Percentiles rank a stretch among this genome's conserved stretches.
phyloP scores from a whole-genome alignment of 1,140 invertebrate genomes.

The Psilanteris sp. region DNA sequence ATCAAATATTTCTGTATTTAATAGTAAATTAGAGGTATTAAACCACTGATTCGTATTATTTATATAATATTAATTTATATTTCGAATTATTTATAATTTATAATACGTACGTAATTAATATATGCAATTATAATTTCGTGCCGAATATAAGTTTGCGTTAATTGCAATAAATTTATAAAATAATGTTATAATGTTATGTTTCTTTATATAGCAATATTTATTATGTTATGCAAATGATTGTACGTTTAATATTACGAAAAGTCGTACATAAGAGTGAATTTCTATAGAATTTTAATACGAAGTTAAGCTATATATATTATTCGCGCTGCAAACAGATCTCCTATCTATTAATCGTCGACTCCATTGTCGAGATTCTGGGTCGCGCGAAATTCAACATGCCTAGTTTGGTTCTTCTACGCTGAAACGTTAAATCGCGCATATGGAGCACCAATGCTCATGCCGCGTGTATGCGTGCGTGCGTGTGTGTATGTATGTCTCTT shows the following conservation, averaged over 20 bases:
- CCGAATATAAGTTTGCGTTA: too few species aligned
- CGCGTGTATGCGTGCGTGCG: slow-evolving; percentile 23
- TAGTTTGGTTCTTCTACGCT: slow-evolving; percentile 45
- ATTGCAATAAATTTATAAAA: too few species aligned
- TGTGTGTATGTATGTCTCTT: slow-evolving; percentile 17
- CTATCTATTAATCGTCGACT: slow-evolving; percentile 68
- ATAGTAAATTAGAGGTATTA: too few species aligned
- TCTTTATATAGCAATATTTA: too few species aligned
- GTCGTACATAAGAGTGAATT: slow-evolving; percentile 12
- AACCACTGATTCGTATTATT: too few species aligned
- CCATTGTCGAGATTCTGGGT: slow-evolving; percentile 67
- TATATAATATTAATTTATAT: too few species aligned
- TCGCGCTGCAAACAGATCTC: slow-evolving; percentile 67
- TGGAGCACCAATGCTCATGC: slow-evolving; percentile 53
- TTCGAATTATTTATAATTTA: too few species aligned
- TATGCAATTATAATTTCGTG: too few species aligned
- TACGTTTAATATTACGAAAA: slow-evolving; percentile 9
- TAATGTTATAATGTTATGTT: too few species aligned
- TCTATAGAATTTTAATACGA: slow-evolving; percentile 18
- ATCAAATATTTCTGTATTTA: too few species aligned
- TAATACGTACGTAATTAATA: too few species aligned
- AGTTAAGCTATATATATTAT: slow-evolving; percentile 26
- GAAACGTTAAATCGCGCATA: slow-evolving; percentile 64
- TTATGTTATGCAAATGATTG: too few species aligned
- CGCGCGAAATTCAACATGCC: slow-evolving; percentile 67